Evolutionary conservation across 2,113 vertebrate genomes (phyloP), one percentile per base, ranked within the genome.

Genomic region (Elephantulus edwardii): DNA sequence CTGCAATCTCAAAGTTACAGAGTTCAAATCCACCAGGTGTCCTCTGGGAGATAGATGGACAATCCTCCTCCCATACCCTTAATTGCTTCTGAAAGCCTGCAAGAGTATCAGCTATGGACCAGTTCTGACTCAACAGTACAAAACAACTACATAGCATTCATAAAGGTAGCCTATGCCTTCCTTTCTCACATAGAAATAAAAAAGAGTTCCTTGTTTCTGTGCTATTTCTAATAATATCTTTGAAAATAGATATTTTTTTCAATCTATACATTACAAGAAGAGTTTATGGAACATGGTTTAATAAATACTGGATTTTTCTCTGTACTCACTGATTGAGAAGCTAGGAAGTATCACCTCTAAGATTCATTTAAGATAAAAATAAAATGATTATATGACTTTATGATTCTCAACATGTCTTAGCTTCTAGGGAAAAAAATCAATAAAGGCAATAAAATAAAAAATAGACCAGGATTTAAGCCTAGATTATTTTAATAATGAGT

Each of bases 391-490:
- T 38, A 35, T 19, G 8, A 92, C 35, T 68, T 30, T 81, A 62
- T 71, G 12, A 13, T 28, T 80, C 7, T 58, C 46, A 71, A 72
- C 7, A 83, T 72, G 1, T 71, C n/a, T n/a, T n/a, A n/a, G n/a
- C n/a, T n/a, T n/a, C n/a, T n/a, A n/a, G n/a, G n/a, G n/a, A n/a
- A n/a, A 71, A 64, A 46, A 74, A 42, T 76, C 44, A 93, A 50
- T 84, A 54, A 80, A 62, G 14, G 48, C 48, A 50, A 50, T 14
- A 50, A 50, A 50, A 50, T 10, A n/a, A 60, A 40, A 70, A 70
- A 78, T 42, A 46, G 8, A 60, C 74, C 30, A 91, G 91, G 76
- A 79, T 35, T 93, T 89, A 22, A 91, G 35, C 56, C n/a, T n/a
- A n/a, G n/a, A n/a, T n/a, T n/a, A n/a, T n/a, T n/a, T n/a, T n/a